A percentile compares a stretch with the other conserved stretches of the same genome.
Evolutionary conservation across 1,140 invertebrate genomes (phyloP).

Genomic region (Saxidomus purpurata): DNA sequence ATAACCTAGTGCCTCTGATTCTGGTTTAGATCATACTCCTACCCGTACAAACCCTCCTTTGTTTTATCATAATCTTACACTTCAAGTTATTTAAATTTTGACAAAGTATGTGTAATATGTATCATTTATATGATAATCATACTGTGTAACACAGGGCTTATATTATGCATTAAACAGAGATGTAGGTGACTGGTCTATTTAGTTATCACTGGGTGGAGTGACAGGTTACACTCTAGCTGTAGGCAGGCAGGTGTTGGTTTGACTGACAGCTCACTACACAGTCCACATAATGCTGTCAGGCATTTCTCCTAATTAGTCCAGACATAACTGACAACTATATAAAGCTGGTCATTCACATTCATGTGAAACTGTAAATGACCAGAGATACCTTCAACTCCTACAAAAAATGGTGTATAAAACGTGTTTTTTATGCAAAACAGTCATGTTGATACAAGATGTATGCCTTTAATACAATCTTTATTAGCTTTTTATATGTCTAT

Average conservation of each 20-base stretch:
- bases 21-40: no score
- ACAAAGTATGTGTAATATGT: no score
- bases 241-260: constrained; percentile 23
- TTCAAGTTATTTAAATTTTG: no score
- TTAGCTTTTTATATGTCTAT: no score
- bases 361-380: constrained; percentile 19
- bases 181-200: background rate
- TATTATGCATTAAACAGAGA: background rate
- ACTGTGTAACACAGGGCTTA: no score
- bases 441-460: no score
- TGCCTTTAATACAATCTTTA: no score
- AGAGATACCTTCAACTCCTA: background rate
- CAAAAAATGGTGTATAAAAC: background rate
- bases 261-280: constrained; percentile 19
- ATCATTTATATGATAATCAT: no score
- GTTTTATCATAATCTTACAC: no score
- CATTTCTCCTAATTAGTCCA: background rate
- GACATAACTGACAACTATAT: constrained; percentile 30
- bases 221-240: constrained; percentile 1
- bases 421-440: no score
- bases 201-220: constrained; percentile 35
- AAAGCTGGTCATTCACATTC: background rate
- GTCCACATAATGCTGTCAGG: constrained; percentile 29
- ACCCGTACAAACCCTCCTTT: no score
- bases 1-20: no score